These are phyloP conservation scores for Petrocephalus microphthalmus DNA, from an alignment of 2,113 vertebrate genomes.

Conservation along the genomic window DNA sequence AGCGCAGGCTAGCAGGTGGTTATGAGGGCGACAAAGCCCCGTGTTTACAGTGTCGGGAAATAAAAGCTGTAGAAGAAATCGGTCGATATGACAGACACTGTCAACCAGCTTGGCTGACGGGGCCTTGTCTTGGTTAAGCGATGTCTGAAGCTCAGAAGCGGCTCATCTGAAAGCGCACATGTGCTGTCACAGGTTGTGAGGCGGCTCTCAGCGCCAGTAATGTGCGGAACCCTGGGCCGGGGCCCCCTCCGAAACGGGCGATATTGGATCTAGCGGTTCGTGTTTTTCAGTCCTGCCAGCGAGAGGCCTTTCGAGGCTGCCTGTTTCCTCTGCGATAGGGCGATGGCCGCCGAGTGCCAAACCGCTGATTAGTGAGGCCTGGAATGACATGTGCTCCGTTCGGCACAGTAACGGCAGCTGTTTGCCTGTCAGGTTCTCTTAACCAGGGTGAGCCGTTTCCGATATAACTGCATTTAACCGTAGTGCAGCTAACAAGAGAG, in stretches of 20 bases:
- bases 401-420: neutral
- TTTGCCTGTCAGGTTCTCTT: neutral
- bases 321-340: constrained; percentile 27
- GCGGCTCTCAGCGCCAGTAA: neutral
- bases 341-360: neutral
- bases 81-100: neutral
- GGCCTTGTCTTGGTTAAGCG: neutral
- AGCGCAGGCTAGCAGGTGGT: neutral
- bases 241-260: too few species aligned
- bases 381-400: neutral
- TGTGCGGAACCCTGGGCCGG: too few species aligned
- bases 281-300: constrained; percentile 29
- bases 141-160: neutral
- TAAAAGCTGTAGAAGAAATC: neutral
- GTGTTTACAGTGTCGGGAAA: neutral
- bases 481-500: neutral
- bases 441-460: neutral
- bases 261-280: neutral
- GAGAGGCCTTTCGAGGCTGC: constrained; percentile 49
- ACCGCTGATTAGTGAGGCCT: neutral
- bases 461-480: neutral
- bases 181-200: neutral
- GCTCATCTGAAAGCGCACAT: neutral
- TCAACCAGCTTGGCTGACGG: neutral
- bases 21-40: neutral